A percentile compares a stretch with the other conserved stretches of the same genome.
Conservation (phyloP, 2,797 vertebrate species). For the Lacerta bilineata region DNA sequence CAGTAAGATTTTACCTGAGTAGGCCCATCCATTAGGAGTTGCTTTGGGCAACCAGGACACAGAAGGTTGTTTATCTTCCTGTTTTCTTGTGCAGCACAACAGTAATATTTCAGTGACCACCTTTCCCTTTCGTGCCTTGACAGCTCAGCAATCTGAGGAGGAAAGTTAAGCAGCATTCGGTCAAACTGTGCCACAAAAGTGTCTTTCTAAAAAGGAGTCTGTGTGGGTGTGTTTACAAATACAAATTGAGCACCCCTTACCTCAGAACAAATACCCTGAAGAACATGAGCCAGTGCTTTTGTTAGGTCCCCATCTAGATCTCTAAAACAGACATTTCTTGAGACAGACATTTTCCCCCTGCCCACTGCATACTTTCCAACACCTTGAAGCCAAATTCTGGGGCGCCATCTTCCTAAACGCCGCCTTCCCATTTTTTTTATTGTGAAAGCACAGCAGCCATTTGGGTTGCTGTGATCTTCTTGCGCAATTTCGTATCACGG, state of each 20-base stretch:
- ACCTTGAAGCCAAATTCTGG: no score
- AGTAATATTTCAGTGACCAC: not conserved
- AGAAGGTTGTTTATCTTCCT: not conserved
- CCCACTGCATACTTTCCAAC: no score
- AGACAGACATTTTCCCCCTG: not conserved
- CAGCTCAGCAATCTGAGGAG: not conserved
- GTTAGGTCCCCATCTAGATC: not conserved
- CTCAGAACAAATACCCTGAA: not conserved
- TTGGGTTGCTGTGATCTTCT: no score
- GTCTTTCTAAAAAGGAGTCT: not conserved
- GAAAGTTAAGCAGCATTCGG: not conserved
- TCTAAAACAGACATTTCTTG: not conserved
- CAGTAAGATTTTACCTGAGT: not conserved
- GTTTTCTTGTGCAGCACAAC: not conserved
- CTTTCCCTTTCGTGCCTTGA: not conserved
- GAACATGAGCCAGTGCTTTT: not conserved
- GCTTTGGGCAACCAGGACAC: no score
- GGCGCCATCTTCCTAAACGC: no score
- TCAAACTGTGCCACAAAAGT: not conserved
- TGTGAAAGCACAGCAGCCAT: no score
- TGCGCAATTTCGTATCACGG: no score
- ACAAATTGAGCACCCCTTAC: not conserved
- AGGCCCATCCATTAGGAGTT: not conserved
- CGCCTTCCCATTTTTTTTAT: no score
- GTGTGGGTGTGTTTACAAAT: not conserved